A percentile compares a stretch with the other conserved stretches of the same genome.
phyloP scores from a whole-genome alignment of 2,888 invertebrate genomes.

The Dione vanillae region DNA sequence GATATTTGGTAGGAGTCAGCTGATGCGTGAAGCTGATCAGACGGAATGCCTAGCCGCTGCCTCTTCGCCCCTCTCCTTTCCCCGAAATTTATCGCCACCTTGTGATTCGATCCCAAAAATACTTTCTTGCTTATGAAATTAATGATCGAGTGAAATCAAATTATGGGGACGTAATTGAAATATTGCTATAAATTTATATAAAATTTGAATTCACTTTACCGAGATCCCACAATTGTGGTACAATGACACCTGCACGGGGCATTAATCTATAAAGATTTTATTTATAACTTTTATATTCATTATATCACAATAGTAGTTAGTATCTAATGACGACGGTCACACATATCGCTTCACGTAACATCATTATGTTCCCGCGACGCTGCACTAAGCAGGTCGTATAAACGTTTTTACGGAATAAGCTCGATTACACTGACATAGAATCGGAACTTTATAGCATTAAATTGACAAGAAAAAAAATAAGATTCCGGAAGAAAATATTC shows the following conservation, averaged over 20 bases:
- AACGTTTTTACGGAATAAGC: conserved; percentile 1
- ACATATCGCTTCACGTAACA: conserved; percentile 2
- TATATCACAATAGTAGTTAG: background rate
- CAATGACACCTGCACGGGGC: no score
- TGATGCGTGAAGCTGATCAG: conserved; percentile 41
- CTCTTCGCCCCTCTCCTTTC: background rate
- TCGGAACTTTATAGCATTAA: background rate
- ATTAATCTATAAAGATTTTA: no score
- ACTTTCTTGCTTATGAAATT: conserved; percentile 34
- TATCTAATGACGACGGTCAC: background rate
- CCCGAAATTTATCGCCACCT: conserved; percentile 30
- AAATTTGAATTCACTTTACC: background rate
- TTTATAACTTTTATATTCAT: background rate
- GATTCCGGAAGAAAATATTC: no score
- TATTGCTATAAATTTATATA: background rate
- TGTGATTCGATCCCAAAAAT: conserved; percentile 33
- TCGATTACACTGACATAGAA: background rate
- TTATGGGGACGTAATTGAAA: conserved; percentile 18
- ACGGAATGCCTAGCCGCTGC: conserved; percentile 32
- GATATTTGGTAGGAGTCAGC: conserved; percentile 31
- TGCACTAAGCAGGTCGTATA: background rate
- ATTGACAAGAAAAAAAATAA: background rate
- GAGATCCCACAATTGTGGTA: background rate
- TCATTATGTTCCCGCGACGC: background rate
- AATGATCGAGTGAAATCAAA: conserved; percentile 25